Conservation (phyloP, 2,113 vertebrate species). For the Ptyas mucosa region DNA sequence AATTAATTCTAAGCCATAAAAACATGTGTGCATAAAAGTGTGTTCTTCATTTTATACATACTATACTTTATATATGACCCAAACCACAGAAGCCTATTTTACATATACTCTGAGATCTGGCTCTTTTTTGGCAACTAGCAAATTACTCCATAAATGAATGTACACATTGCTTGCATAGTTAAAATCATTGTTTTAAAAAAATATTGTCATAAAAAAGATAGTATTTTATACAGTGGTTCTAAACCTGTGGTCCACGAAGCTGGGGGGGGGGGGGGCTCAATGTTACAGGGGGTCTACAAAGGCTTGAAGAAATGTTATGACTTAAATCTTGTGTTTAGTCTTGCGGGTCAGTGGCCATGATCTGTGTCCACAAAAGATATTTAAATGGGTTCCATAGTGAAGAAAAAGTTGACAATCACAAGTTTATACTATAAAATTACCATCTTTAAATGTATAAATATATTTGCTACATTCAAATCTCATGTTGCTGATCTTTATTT, state of each 20-base stretch:
- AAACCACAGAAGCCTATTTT: neutral
- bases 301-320: neutral
- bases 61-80: neutral
- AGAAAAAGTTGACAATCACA: neutral
- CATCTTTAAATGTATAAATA: conserved; percentile 10
- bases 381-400: neutral
- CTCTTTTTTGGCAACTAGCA: neutral
- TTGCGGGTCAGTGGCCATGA: neutral
- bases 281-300: neutral
- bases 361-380: neutral
- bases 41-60: neutral
- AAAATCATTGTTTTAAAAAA: neutral
- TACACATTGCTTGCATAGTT: neutral
- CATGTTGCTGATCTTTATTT: conserved; percentile 30
- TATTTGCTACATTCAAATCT: conserved; percentile 24
- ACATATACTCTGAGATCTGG: neutral
- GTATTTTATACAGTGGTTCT: neutral
- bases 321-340: too few species aligned
- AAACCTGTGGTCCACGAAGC: too few species aligned
- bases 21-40: neutral
- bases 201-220: neutral
- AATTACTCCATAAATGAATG: neutral
- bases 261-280: neutral
- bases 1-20: neutral
- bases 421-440: neutral